Evolutionary conservation across 2,888 invertebrate species (phyloP), one percentile per base, ranked within the genome.

Genomic region (Mesopsocus fuscifrons): DNA sequence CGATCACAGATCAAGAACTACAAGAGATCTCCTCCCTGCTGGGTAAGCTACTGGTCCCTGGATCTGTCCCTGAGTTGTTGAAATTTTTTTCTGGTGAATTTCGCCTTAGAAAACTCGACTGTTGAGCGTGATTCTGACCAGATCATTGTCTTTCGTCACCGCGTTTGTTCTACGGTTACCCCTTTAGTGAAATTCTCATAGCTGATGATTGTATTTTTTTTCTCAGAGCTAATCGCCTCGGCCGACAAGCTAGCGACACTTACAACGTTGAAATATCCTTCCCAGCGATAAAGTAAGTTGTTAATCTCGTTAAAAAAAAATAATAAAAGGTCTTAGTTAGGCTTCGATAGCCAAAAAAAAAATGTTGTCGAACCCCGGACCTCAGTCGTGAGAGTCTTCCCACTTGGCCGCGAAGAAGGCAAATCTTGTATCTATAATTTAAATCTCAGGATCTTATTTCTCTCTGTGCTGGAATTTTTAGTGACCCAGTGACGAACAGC

Each of bases 211-310:
- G 11, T 11, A 26, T 26, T 26, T 26, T 26, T 9, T 26, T 26
- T 11, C 43, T 46, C 47, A 53, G 55, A 47, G 49, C 50, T 33
- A 49, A 48, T 21, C 6, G 26, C 6, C 11, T 26, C 6, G 26
- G 26, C 42, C 77, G 85, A 62, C 82, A 84, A 49, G 78, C 76
- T 61, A 82, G 81, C 61, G 85, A 87, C 65, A 85, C 85, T 55
- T 91, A 91, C 72, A 79, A 72, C 68, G 74, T 89, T 62, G 82
- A 85, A 68, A 82, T 91, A 64, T 76, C 84, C 60, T 88, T 88
- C 77, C 87, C 87, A 59, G 79, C 87, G 58, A 72, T 83, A 69
- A 87, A 83, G 87, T 87, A 79, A 81, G 72, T n/a, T n/a, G n/a
- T n/a, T n/a, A n/a, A n/a, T n/a, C n/a, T 6, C 9, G 15, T 41